Base-by-base conservation (phyloP, 2,113 vertebrate genomes). In the Macroglossus sobrinus region DNA sequence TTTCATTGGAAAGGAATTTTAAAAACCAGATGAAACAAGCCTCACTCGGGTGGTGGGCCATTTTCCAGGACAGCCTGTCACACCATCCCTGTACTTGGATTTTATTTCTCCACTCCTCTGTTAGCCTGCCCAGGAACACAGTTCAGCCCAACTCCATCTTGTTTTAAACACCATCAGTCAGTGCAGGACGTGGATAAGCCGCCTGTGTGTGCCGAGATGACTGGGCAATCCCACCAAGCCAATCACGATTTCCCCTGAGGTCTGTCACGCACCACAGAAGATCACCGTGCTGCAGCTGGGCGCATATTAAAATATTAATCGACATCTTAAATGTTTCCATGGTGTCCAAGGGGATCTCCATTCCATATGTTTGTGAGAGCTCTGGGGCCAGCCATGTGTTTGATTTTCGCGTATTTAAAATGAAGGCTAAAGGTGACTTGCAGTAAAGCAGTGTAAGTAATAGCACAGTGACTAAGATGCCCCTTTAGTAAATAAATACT, bases 341-440 rank as follows among this genome's bases (percentile, higher is more conserved):
- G 30, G 59, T 43, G 80, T 80, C 91, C 28, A 0, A 0, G 53
- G 79, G 90, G 92, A 95, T 79, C 89, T 87, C 55, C 1, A 18
- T 24, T 68, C 87, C 91, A 45, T 80, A 76, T 40, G 66, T 88
- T 97, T 30, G n/a, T 80, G 24, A 43, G 96, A n/a, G 45, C 45
- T 47, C 87, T 68, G 75, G 68, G 93, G 53, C 74, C 78, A 13
- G 75, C 19, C 0, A 45, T 40, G 43, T 78, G 80, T 75, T 93
- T 95, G 88, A 45, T 80, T 90, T 89, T 89, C 57, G 80, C 88
- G 64, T 72, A 43, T 87, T 95, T 75, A 38, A 92, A 92, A 94
- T 90, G 76, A 92, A 96, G 64, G 81, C 80, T 88, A 91, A 96
- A 94, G 71, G 43, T 88, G 91, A 93, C 38, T 88, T 38, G 38